A percentile compares a stretch with the other conserved stretches of the same genome.
Evolutionary conservation across 2,888 invertebrate genomes (phyloP).

Genomic region (Lagria hirta): DNA sequence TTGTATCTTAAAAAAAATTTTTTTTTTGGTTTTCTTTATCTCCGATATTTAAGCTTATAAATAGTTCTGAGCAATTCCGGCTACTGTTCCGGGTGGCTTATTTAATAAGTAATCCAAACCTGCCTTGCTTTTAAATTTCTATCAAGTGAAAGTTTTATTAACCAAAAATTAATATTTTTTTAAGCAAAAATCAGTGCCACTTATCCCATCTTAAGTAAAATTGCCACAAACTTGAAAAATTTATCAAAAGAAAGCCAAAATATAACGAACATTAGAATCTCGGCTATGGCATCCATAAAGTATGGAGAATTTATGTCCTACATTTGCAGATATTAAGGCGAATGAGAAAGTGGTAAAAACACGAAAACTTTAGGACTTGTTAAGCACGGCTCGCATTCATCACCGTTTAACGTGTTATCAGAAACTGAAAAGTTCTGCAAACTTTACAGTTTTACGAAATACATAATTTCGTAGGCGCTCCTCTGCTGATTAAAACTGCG

Average conservation of each 20-base stretch:
- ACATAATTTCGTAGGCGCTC: conserved; percentile 35
- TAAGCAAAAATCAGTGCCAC: too few relatives aligned
- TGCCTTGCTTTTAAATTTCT: too few relatives aligned
- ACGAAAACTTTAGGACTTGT: conserved; percentile 47
- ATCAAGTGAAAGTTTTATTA: too few relatives aligned
- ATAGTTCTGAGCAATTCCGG: too few relatives aligned
- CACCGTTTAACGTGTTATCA: conserved; percentile 47
- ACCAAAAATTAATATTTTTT: too few relatives aligned
- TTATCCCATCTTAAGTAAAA: too few relatives aligned
- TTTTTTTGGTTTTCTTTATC: too few relatives aligned
- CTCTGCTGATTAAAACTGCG: too few relatives aligned
- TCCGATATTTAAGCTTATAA: too few relatives aligned
- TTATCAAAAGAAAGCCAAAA: not conserved
- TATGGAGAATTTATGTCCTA: conserved; percentile 47
- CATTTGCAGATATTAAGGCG: conserved; percentile 50
- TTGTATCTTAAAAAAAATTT: too few relatives aligned
- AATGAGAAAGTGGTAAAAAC: conserved; percentile 47
- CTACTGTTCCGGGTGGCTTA: too few relatives aligned
- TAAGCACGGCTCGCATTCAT: conserved; percentile 46
- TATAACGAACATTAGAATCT: conserved; percentile 36
- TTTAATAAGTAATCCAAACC: too few relatives aligned
- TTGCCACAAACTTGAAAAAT: not conserved
- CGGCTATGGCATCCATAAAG: conserved; percentile 37
- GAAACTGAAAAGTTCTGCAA: conserved; percentile 36
- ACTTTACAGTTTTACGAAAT: conserved; percentile 36